These are phyloP conservation scores for Chloroceryle aenea DNA, from an alignment of 2,113 vertebrate species.

Conservation along the genomic window DNA sequence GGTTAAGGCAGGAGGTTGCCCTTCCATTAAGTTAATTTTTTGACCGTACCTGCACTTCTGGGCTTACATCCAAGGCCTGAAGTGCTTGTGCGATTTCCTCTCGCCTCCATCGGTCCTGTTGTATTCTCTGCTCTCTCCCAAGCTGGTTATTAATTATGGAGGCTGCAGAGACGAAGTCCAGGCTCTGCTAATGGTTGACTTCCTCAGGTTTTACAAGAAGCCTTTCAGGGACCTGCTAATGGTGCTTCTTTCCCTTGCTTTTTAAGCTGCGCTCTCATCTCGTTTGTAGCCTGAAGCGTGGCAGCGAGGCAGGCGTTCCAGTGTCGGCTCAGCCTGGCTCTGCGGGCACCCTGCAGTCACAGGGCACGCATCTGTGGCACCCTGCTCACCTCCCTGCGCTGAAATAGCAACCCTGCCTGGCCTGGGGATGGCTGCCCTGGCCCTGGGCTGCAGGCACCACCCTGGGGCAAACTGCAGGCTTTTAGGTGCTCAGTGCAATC, in stretches of 20 bases:
- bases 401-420: not conserved
- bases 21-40: constrained; percentile 39
- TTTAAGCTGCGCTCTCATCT: not conserved
- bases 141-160: constrained; percentile 62
- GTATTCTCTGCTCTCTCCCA: constrained; percentile 11
- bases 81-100: not conserved
- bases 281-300: not conserved
- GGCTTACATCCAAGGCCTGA: constrained; percentile 17
- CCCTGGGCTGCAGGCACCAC: not conserved
- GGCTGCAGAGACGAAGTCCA: constrained; percentile 16
- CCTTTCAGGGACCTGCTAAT: not conserved
- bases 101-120: not conserved
- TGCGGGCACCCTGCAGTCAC: not conserved
- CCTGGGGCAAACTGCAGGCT: too few relatives aligned
- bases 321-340: not conserved
- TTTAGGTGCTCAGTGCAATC: not conserved
- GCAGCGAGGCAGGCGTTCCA: not conserved
- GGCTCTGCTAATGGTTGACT: constrained; percentile 38
- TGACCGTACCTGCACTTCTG: constrained; percentile 22
- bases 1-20: not conserved
- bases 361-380: not conserved
- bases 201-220: not conserved
- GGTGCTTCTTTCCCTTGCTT: not conserved
- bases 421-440: not conserved
- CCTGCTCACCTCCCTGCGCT: not conserved